Evolutionary conservation across 2,888 invertebrate genomes (phyloP), one percentile per base, ranked within the genome.

Genomic region (Cylloceria caligata): DNA sequence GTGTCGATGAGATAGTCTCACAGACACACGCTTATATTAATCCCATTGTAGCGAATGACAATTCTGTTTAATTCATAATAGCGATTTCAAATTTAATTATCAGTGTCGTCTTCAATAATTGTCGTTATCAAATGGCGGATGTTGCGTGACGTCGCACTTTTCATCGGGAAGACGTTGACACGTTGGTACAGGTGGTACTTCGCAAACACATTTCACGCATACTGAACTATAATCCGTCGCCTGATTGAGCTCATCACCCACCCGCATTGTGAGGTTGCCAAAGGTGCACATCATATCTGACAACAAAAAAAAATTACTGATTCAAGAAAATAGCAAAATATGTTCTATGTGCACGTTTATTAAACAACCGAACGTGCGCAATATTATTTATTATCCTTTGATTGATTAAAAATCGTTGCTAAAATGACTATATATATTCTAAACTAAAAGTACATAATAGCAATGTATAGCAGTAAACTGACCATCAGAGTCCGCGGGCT

Each of bases 141-240:
- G 85, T 0, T 82, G 64, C 5, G 84, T 85, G 9, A 86, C 47
- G 24, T 87, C 86, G 72, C 90, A 90, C 30, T 86, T 84, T 0
- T 39, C 49, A 45, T 86, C 82, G 0, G 88, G 57, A 6, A 89
- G 79, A 71, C 83, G 87, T 71, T 83, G 85, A 60, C 90, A 90
- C 3, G 90, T 90, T 0, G 87, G 88, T 0, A 80, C 0, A 0
- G 91, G 90, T 19, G 90, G 88, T 0, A 91, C 87, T 27, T 91
- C 89, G 82, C 90, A 90, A 3, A 85, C 76, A 55, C 90, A 91
- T 71, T 86, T 89, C 2, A 89, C 52, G 68, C 90, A 90, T 2
- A 68, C 76, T 1, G 88, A 87, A 36, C 27, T 73, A 30, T 87
- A 87, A 39, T 84, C 75, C 0, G 87, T 87, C 3, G 78, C 76